A percentile compares a stretch with the other conserved stretches of the same genome.
Evolutionary conservation across 2,113 vertebrate species (phyloP).

Genomic region (Syngnathus floridae): DNA sequence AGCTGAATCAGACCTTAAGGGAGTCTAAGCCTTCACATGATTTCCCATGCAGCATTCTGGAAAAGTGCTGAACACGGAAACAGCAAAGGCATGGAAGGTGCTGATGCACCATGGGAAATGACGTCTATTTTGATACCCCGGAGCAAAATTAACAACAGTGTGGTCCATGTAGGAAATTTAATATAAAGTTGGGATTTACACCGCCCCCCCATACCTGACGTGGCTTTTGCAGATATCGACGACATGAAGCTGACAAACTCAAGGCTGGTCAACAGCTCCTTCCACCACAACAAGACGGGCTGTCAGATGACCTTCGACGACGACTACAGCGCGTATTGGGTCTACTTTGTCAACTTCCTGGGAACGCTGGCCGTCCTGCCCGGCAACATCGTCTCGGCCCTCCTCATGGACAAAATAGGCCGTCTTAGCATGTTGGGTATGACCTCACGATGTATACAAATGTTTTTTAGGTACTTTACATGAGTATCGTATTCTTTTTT

Average conservation of each 20-base stretch:
- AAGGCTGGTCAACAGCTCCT: constrained; percentile 82
- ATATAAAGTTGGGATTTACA: background rate
- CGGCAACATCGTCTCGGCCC: constrained; percentile 94
- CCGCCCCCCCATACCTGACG: no score
- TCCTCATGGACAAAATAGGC: constrained; percentile 97
- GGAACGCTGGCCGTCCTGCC: constrained; percentile 93
- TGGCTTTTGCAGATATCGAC: constrained; percentile 77
- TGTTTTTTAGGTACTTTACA: no score
- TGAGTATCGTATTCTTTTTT: no score
- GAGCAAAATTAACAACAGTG: constrained; percentile 12
- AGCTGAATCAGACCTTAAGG: constrained; percentile 55
- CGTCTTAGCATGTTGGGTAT: constrained; percentile 93
- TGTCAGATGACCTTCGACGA: constrained; percentile 95
- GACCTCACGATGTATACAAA: constrained; percentile 4
- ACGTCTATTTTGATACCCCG: constrained; percentile 35
- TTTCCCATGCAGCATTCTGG: constrained; percentile 33
- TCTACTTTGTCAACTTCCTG: constrained; percentile 98
- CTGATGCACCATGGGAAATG: constrained; percentile 44
- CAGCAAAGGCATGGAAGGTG: constrained; percentile 25
- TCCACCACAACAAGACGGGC: constrained; percentile 86
- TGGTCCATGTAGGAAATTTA: background rate
- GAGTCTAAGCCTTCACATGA: constrained; percentile 27
- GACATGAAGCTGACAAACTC: constrained; percentile 84
- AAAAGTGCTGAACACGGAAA: constrained; percentile 49
- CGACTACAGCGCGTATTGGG: constrained; percentile 98